phyloP scores from a whole-genome alignment of 2,888 invertebrate species.

The Caradrina kadenii region DNA sequence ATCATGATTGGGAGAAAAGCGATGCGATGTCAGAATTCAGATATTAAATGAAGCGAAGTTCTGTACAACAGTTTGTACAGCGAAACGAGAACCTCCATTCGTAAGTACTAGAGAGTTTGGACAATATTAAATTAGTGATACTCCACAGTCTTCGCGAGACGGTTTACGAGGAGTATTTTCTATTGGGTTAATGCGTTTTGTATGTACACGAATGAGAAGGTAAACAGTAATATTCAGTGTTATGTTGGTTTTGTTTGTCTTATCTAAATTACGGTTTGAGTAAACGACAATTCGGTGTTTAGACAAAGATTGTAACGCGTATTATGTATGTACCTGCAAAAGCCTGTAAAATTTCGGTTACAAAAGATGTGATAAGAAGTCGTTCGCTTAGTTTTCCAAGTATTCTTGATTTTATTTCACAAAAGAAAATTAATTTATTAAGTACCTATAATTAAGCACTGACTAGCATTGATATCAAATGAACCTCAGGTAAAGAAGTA shows the following conservation, averaged over 20 bases:
- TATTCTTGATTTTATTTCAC: slow-evolving; percentile 8
- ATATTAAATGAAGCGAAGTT: slow-evolving; percentile 67
- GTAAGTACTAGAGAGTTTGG: slow-evolving; percentile 62
- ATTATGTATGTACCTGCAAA: not conserved
- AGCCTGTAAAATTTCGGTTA: slow-evolving; percentile 11
- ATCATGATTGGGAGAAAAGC: slow-evolving; percentile 38
- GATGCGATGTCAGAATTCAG: slow-evolving; percentile 41
- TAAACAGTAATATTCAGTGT: slow-evolving; percentile 51
- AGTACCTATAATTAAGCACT: too few species aligned
- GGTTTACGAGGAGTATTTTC: slow-evolving; percentile 54
- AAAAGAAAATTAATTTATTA: slow-evolving; percentile 15
- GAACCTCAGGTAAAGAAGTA: slow-evolving; percentile 24
- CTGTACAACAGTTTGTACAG: slow-evolving; percentile 68
- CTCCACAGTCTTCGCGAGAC: slow-evolving; percentile 59
- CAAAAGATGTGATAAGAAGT: slow-evolving; percentile 18
- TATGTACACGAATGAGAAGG: slow-evolving; percentile 51
- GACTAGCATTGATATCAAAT: slow-evolving; percentile 21
- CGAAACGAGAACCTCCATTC: slow-evolving; percentile 69
- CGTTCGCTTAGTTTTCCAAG: slow-evolving; percentile 4
- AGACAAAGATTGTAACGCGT: slow-evolving; percentile 28
- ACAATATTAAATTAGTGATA: slow-evolving; percentile 76
- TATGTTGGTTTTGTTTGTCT: slow-evolving; percentile 49
- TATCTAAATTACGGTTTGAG: slow-evolving; percentile 27
- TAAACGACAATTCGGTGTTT: slow-evolving; percentile 40
- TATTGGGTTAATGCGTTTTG: slow-evolving; percentile 50